These are phyloP conservation scores for Sterna hirundo DNA, from an alignment of 2,113 vertebrate genomes.

Conservation along the genomic window DNA sequence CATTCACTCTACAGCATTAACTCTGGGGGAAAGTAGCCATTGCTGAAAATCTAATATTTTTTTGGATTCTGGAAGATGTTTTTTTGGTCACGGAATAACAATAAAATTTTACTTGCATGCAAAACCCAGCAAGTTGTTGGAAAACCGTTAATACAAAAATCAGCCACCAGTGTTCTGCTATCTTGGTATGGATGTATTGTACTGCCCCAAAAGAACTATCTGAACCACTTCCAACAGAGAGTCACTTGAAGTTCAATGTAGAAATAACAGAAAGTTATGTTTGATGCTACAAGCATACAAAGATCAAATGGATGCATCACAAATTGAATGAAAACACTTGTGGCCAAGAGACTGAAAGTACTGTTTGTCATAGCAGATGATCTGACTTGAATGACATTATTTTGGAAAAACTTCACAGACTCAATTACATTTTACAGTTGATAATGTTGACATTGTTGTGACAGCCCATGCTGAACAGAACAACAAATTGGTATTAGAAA, in stretches of 20 bases:
- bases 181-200: background rate
- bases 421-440: background rate
- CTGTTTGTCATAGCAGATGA: background rate
- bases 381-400: slow-evolving; percentile 6
- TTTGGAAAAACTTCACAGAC: slow-evolving; percentile 18
- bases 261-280: background rate
- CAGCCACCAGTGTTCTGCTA: background rate
- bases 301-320: background rate
- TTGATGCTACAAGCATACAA: background rate
- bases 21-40: rapidly evolving
- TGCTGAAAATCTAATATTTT: background rate
- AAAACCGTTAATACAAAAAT: background rate
- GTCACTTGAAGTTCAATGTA: background rate
- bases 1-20: background rate
- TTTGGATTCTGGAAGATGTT: background rate
- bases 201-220: background rate
- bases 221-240: background rate
- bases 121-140: background rate
- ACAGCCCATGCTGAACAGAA: slow-evolving; percentile 9
- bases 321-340: background rate
- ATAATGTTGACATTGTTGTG: slow-evolving; percentile 36
- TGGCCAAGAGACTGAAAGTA: background rate
- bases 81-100: background rate
- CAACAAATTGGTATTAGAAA: slow-evolving; percentile 26
- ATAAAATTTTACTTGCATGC: background rate